Evolutionary conservation across 2,888 invertebrate species (phyloP).

Genomic region (Drosophila mayaguana): DNA sequence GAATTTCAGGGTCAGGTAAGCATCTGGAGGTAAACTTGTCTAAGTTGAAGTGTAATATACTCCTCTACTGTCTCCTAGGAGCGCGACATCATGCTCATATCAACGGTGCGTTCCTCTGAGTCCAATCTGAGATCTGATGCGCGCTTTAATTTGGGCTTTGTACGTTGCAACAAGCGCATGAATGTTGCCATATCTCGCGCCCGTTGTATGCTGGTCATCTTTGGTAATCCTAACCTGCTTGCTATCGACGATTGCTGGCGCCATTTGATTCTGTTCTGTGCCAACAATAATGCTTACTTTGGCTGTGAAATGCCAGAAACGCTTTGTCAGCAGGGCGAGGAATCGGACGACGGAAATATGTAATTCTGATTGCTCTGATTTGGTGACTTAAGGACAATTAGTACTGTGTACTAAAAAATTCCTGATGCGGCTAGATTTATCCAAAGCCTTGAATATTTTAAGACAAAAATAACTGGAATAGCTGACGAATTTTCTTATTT

Average conservation of each 20-base stretch:
- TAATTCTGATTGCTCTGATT: neutral
- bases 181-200: conserved; percentile 96
- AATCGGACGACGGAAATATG: conserved; percentile 7
- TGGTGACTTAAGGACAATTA: conserved; percentile 8
- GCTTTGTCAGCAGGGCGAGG: conserved; percentile 12
- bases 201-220: conserved; percentile 89
- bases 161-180: conserved; percentile 91
- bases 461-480: neutral
- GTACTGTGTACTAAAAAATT: neutral
- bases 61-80: conserved; percentile 64
- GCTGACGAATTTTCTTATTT: conserved; percentile 15
- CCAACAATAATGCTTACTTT: conserved; percentile 88
- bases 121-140: conserved; percentile 85
- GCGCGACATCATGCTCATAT: conserved; percentile 89
- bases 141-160: conserved; percentile 89
- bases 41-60: neutral
- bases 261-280: conserved; percentile 88
- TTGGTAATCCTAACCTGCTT: conserved; percentile 93
- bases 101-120: conserved; percentile 88
- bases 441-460: conserved; percentile 21
- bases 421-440: conserved; percentile 32
- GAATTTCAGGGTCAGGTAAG: conserved; percentile 94
- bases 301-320: conserved; percentile 88
- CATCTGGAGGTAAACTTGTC: neutral
- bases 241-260: conserved; percentile 89